Conservation (phyloP, 2,797 vertebrate species). For the Molossus molossus region DNA sequence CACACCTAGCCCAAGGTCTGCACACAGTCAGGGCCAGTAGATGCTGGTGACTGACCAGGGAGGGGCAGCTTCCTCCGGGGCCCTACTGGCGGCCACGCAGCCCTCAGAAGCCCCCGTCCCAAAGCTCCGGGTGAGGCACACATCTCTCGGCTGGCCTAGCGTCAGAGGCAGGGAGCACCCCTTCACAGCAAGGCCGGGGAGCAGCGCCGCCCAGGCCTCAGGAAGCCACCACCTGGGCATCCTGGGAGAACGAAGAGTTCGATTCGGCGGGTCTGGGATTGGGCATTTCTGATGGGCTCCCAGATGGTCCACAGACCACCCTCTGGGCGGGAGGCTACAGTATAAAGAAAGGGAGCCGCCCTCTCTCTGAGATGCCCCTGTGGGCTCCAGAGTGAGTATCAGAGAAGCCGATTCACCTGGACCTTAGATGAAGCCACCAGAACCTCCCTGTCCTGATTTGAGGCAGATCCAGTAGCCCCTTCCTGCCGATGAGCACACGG, state of each 20-base stretch:
- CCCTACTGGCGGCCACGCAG: no score
- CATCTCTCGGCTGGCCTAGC: neutral
- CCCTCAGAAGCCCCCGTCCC: no score
- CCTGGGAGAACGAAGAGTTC: neutral
- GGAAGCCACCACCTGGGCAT: neutral
- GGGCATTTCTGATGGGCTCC: neutral
- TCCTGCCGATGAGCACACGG: neutral
- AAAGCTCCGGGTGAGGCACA: neutral
- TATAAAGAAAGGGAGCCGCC: neutral
- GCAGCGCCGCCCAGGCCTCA: neutral
- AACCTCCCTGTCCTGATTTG: no score
- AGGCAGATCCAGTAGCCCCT: neutral
- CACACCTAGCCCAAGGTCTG: neutral
- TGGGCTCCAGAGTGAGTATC: neutral
- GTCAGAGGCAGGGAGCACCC: neutral
- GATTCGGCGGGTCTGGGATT: no score
- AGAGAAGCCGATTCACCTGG: accelerated
- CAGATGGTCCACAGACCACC: neutral
- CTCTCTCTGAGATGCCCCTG: neutral
- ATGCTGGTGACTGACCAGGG: neutral
- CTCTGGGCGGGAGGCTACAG: neutral
- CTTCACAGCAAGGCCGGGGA: accelerated
- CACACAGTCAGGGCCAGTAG: neutral
- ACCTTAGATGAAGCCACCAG: no score
- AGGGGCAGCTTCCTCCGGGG: neutral